phyloP scores from a whole-genome alignment of 2,113 vertebrate species.

The Mus pahari region DNA sequence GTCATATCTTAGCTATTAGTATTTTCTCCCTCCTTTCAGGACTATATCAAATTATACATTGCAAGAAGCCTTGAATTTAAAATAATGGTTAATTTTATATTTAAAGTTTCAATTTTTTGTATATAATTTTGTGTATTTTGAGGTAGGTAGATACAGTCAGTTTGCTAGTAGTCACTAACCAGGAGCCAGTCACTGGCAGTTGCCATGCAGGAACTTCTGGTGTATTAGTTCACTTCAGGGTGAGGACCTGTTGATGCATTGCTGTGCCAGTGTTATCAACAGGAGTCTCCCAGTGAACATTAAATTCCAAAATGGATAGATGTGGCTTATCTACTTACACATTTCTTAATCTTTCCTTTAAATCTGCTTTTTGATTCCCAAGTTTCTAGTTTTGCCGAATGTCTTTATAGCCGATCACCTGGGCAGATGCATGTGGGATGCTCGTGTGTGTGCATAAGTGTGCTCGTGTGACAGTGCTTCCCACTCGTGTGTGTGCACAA shows the following conservation, averaged over 20 bases:
- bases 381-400: neutral
- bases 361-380: neutral
- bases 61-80: neutral
- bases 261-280: neutral
- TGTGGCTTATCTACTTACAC: neutral
- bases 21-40: neutral
- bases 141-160: neutral
- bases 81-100: neutral
- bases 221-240: neutral
- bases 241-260: neutral
- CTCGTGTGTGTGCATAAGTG: neutral
- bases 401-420: neutral
- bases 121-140: neutral
- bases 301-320: neutral
- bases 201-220: neutral
- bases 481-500: fast-evolving
- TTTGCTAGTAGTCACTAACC: neutral
- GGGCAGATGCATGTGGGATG: fast-evolving
- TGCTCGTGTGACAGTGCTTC: too few relatives aligned
- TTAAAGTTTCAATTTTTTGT: neutral
- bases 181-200: neutral
- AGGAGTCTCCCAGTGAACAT: neutral
- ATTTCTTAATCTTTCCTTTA: constrained; percentile 16
- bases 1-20: neutral
- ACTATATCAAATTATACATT: neutral